Percentiles rank a stretch among this genome's conserved stretches.
phyloP scores from a whole-genome alignment of 1,140 invertebrate species.

The Leucophenga varia region DNA sequence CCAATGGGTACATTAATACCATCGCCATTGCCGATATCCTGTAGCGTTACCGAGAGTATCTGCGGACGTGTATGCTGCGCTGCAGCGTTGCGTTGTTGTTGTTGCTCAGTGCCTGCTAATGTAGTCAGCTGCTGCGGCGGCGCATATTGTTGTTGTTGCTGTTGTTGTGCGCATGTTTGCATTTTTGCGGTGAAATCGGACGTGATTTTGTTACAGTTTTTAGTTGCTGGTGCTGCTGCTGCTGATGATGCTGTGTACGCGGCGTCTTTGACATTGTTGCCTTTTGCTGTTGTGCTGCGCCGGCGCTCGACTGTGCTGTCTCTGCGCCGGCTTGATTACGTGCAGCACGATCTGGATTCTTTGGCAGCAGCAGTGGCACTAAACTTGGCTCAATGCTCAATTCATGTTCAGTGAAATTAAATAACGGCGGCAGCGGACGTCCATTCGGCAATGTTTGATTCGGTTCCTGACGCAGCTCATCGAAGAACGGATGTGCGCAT shows the following conservation, averaged over 20 bases:
- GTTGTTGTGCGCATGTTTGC: not conserved
- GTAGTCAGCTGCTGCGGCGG: no score
- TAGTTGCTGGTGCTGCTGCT: no score
- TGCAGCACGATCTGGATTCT: no score
- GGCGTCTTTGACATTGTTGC: not conserved
- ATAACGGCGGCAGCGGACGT: slow-evolving; percentile 22
- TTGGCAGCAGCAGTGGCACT: slow-evolving; percentile 18
- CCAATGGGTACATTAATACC: no score
- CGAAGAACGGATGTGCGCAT: slow-evolving; percentile 40
- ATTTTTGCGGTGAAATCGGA: not conserved
- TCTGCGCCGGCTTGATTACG: no score
- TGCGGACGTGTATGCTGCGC: no score
- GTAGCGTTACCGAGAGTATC: not conserved
- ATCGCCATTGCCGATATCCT: slow-evolving; percentile 3
- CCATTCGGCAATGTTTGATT: slow-evolving; percentile 32
- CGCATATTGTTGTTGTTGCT: no score
- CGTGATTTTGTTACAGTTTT: no score
- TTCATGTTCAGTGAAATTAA: slow-evolving; percentile 35
- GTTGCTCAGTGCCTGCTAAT: no score
- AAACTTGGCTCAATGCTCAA: slow-evolving; percentile 24
- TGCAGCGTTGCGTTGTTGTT: no score
- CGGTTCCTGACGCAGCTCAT: slow-evolving; percentile 36
- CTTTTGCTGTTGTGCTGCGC: not conserved
- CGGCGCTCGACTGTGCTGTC: no score
- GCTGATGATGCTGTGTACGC: not conserved